phyloP scores from a whole-genome alignment of 2,888 invertebrate genomes.

The Pseudoips prasinana region DNA sequence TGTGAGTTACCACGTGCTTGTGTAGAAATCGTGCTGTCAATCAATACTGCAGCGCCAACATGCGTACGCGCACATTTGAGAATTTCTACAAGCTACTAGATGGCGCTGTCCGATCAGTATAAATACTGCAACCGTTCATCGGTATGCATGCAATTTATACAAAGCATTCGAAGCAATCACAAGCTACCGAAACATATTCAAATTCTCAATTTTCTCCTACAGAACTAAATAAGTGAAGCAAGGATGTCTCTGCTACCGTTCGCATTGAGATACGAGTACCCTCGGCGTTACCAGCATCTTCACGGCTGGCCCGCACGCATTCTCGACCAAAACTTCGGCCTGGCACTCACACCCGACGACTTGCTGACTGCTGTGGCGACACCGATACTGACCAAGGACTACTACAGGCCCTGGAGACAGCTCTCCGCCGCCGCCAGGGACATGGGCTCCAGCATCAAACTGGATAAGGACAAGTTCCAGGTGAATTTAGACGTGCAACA shows the following conservation, averaged over 20 bases:
- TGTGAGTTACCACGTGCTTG: no score
- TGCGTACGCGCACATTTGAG: constrained; percentile 25
- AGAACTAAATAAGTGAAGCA: constrained; percentile 25
- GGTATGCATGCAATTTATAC: no score
- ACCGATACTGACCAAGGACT: constrained; percentile 47
- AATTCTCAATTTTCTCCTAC: constrained; percentile 8
- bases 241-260: constrained; percentile 56
- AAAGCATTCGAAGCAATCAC: no score
- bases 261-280: constrained; percentile 41
- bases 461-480: constrained; percentile 83
- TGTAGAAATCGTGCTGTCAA: no score
- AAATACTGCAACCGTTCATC: no score
- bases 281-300: constrained; percentile 27
- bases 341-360: constrained; percentile 60
- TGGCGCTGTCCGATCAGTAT: constrained; percentile 32
- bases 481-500: constrained; percentile 88
- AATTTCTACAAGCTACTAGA: constrained; percentile 50
- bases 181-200: no score
- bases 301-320: constrained; percentile 43
- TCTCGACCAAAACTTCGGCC: constrained; percentile 63
- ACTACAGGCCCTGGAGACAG: constrained; percentile 58
- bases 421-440: constrained; percentile 64
- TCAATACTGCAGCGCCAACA: no score
- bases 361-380: constrained; percentile 43
- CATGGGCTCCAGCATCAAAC: constrained; percentile 71